Evolutionary conservation across 2,888 invertebrate species (phyloP).

Genomic region (Drosophila anomalata): DNA sequence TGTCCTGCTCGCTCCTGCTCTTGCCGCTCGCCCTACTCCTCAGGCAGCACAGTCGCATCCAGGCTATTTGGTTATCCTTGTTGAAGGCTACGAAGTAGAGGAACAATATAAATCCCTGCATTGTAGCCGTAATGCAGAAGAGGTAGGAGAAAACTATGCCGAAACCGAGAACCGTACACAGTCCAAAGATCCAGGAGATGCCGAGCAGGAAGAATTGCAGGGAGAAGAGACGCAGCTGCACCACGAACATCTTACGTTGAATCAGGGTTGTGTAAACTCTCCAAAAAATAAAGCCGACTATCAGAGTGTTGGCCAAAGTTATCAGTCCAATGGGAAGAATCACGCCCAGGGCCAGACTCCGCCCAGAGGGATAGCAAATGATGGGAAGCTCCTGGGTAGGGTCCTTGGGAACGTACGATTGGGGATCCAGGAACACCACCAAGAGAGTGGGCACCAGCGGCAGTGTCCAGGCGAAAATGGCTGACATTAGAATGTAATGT

Average conservation of each 20-base stretch:
- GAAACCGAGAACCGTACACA: slow-evolving; percentile 85
- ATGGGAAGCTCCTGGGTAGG: slow-evolving; percentile 61
- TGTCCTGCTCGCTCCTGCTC: background rate
- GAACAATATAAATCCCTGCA: slow-evolving; percentile 87
- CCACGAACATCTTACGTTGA: slow-evolving; percentile 79
- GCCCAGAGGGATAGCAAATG: slow-evolving; percentile 86
- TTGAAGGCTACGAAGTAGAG: slow-evolving; percentile 87
- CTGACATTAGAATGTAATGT: slow-evolving; percentile 87
- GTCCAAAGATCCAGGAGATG: slow-evolving; percentile 87
- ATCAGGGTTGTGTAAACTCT: slow-evolving; percentile 82
- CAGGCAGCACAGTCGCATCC: slow-evolving; percentile 42
- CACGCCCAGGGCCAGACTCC: slow-evolving; percentile 85
- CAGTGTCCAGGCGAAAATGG: slow-evolving; percentile 87
- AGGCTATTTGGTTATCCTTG: slow-evolving; percentile 82
- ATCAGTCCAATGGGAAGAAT: slow-evolving; percentile 85
- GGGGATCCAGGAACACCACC: slow-evolving; percentile 84
- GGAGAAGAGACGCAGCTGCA: slow-evolving; percentile 86
- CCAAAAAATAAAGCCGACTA: slow-evolving; percentile 85
- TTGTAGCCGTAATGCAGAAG: slow-evolving; percentile 87
- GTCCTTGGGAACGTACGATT: slow-evolving; percentile 84
- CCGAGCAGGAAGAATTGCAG: slow-evolving; percentile 87
- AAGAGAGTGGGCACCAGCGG: slow-evolving; percentile 85
- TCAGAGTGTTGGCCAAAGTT: slow-evolving; percentile 85
- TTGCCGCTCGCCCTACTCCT: background rate
- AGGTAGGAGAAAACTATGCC: slow-evolving; percentile 86